Evolutionary conservation across 2,113 vertebrate genomes (phyloP), one percentile per base, ranked within the genome.

Genomic region (Pluvianellus socialis): DNA sequence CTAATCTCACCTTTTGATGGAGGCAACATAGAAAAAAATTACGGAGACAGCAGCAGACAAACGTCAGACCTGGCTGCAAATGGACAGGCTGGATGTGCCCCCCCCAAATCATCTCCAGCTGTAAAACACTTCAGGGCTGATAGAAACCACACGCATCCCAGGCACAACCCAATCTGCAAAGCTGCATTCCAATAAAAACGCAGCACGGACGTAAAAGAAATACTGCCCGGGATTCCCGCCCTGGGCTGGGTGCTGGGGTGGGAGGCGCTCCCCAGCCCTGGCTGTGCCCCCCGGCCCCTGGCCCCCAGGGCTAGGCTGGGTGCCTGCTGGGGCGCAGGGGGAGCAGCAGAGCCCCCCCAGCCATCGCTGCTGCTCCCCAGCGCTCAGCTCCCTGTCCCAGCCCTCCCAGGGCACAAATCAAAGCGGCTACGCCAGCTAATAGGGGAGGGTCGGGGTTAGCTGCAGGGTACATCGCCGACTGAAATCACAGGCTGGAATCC

Each of bases 101-200:
- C 55, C 76, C 91, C 82, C 47, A 90, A 84, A 89, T 95, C 93
- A 79, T 80, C 92, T 92, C 86, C 94, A 88, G 82, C 95, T 91
- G 91, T 94, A 95, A 96, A 96, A 93, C 92, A 94, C 95, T 88
- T 91, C 91, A 95, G 80, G 85, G 80, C 89, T 92, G 92, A 96
- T 89, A 63, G 87, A 95, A 94, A 96, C 95, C 94, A 91, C 91
- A 93, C 86, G 9, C 95, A 86, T 65, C 86, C 66, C 70, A 56
- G 94, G 80, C 93, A 87, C 44, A 90, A 35, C 88, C 90, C 66
- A 17, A 65, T 93, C 94, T 65, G 90, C 74, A 83, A 85, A 90
- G 93, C 94, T 63, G 88, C 96, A 94, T 93, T 97, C 96, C 95
- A 90, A 30, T 73, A 92, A 94, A 91, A 93, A 92, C 14, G 67